These are phyloP conservation scores for Polymixis lichenea DNA, from an alignment of 2,888 invertebrate genomes.

Conservation along the genomic window DNA sequence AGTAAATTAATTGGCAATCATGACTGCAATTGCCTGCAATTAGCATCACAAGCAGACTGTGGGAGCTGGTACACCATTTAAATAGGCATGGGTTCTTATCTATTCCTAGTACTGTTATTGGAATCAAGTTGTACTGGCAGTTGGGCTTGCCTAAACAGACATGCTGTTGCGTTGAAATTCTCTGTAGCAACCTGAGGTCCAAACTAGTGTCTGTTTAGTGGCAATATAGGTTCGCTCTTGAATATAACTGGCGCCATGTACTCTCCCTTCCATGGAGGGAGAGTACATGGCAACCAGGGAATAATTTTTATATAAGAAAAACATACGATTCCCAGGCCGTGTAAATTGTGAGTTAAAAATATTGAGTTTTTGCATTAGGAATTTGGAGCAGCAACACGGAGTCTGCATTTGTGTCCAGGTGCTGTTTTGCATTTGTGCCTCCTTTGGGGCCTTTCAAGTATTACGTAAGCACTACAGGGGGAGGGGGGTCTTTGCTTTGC, in stretches of 20 bases:
- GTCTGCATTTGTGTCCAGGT: background rate
- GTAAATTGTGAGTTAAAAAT: background rate
- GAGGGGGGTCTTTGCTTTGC: too few species aligned
- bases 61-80: background rate
- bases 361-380: background rate
- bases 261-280: background rate
- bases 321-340: background rate
- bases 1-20: slow-evolving; percentile 14
- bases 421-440: too few species aligned
- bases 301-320: background rate
- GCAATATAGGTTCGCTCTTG: too few species aligned
- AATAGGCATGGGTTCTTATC: background rate
- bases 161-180: background rate
- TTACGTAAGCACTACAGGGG: too few species aligned
- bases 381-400: background rate
- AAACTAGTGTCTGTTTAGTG: background rate
- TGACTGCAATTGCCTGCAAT: slow-evolving; percentile 29
- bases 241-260: background rate
- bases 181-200: background rate
- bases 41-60: slow-evolving; percentile 12
- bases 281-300: too few species aligned
- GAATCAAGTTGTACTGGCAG: background rate
- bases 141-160: background rate
- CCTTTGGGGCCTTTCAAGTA: too few species aligned
- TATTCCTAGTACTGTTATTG: background rate